phyloP scores from a whole-genome alignment of 2,888 invertebrate species.

The Lasius platythorax region DNA sequence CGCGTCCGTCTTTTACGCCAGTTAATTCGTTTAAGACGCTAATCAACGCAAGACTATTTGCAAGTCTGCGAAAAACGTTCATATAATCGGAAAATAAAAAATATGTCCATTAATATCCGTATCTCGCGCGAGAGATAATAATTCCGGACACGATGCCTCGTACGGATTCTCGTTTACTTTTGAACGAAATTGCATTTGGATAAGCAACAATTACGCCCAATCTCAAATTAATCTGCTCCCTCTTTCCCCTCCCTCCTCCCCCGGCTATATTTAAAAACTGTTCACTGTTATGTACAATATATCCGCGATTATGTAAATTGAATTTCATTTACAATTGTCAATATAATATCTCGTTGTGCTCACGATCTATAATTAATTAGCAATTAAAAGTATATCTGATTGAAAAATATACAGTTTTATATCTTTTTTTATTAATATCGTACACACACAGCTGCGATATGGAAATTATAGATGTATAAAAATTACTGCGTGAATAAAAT shows the following conservation, averaged over 20 bases:
- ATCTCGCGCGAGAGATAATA: neutral
- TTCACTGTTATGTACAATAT: neutral
- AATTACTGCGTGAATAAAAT: neutral
- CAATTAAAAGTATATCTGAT: conserved; percentile 2
- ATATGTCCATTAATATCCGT: neutral
- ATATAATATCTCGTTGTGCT: conserved; percentile 10
- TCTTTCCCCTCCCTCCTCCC: neutral
- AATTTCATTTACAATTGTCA: conserved; percentile 2
- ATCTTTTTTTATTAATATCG: conserved; percentile 13
- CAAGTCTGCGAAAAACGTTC: neutral
- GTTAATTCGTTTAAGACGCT: conserved; percentile 7
- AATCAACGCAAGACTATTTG: conserved; percentile 27
- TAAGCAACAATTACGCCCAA: conserved; percentile 14
- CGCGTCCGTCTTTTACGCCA: neutral
- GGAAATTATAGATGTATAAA: neutral
- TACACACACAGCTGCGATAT: neutral
- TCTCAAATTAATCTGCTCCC: conserved; percentile 14
- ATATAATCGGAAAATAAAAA: neutral
- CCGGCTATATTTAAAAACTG: neutral
- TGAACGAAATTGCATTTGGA: conserved; percentile 6
- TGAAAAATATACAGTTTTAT: neutral
- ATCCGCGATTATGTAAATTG: conserved; percentile 8
- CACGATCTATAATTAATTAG: conserved; percentile 7
- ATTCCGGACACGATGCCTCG: neutral
- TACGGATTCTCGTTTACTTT: neutral